phyloP scores from a whole-genome alignment of 2,888 invertebrate species.

The Lucinisca nassula region DNA sequence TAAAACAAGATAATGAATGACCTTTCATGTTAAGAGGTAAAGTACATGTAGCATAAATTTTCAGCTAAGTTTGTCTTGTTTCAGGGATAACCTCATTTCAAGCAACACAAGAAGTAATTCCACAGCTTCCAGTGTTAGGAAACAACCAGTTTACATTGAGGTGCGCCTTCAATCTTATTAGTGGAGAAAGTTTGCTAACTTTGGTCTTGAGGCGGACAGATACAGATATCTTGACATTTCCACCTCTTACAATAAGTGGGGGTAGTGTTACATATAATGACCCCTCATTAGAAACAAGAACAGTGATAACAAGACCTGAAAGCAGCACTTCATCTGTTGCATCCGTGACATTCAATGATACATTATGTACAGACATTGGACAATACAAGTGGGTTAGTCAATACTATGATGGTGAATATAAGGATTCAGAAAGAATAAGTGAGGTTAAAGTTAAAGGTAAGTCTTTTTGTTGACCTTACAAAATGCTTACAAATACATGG shows the following conservation, averaged over 20 bases:
- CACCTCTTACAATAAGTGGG: neutral
- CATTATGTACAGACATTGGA: neutral
- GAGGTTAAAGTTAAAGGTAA: neutral
- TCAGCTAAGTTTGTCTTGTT: too few relatives aligned
- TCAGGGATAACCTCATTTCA: neutral
- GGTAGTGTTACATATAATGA: neutral
- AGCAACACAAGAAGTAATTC: neutral
- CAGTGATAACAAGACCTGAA: neutral
- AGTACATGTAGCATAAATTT: too few relatives aligned
- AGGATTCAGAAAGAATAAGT: neutral
- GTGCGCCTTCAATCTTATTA: too few relatives aligned
- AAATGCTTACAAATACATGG: too few relatives aligned
- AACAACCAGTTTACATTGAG: neutral
- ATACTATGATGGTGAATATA: neutral
- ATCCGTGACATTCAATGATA: neutral
- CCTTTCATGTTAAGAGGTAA: too few relatives aligned
- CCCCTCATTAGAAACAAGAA: neutral
- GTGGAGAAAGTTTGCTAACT: too few relatives aligned
- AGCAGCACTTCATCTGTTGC: neutral
- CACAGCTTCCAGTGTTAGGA: neutral
- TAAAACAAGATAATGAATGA: too few relatives aligned
- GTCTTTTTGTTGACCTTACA: too few relatives aligned
- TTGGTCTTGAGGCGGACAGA: too few relatives aligned
- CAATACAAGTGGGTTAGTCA: neutral
- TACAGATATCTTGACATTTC: neutral